Conservation (phyloP, 2,888 invertebrate species). For the Poecilobothrus nobilitatus region DNA sequence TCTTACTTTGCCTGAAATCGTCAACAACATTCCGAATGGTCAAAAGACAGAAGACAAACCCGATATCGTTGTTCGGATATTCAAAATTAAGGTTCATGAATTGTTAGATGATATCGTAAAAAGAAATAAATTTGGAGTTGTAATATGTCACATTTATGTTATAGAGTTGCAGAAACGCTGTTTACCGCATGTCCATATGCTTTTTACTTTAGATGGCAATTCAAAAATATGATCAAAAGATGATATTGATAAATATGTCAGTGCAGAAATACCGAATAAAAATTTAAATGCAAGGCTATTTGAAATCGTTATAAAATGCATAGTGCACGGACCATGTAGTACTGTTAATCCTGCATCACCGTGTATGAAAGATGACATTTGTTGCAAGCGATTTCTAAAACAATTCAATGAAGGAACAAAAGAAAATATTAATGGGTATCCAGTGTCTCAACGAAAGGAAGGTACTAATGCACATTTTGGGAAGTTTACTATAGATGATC, state of each 20-base stretch:
- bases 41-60: slow-evolving; percentile 31
- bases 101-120: slow-evolving; percentile 24
- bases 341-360: slow-evolving; percentile 18
- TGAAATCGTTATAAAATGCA: slow-evolving; percentile 19
- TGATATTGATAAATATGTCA: slow-evolving; percentile 20
- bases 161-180: slow-evolving; percentile 35
- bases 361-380: slow-evolving; percentile 23
- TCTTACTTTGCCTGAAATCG: slow-evolving; percentile 40
- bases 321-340: slow-evolving; percentile 25
- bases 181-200: slow-evolving; percentile 27
- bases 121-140: slow-evolving; percentile 18
- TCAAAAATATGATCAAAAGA: not conserved
- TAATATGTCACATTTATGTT: slow-evolving; percentile 23
- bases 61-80: slow-evolving; percentile 34
- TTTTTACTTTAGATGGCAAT: slow-evolving; percentile 23
- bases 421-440: slow-evolving; percentile 28
- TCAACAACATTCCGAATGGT: slow-evolving; percentile 27
- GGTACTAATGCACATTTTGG: slow-evolving; percentile 20
- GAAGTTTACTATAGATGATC: slow-evolving; percentile 29
- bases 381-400: slow-evolving; percentile 31
- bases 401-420: slow-evolving; percentile 24
- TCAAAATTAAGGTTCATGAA: slow-evolving; percentile 30
- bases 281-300: slow-evolving; percentile 16
- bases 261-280: slow-evolving; percentile 23
- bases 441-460: slow-evolving; percentile 26